Percentiles rank a stretch among this genome's conserved stretches.
phyloP scores from a whole-genome alignment of 1,140 invertebrate species.

The Drosophila jambulina region DNA sequence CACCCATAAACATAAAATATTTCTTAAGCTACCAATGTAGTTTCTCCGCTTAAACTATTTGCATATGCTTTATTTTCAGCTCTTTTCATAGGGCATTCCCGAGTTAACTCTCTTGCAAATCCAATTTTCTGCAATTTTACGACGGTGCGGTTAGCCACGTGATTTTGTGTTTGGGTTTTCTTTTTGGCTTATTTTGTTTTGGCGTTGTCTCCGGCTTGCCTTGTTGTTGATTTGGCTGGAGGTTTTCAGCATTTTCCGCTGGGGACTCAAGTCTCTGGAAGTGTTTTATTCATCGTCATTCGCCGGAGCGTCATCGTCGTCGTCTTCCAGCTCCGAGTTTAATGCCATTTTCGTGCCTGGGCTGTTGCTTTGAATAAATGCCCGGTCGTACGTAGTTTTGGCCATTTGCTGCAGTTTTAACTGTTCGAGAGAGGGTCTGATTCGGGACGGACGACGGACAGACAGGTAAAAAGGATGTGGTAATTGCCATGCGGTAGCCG shows the following conservation, averaged over 20 bases:
- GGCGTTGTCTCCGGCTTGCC: conserved; percentile 32
- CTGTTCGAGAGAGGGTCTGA: conserved; percentile 19
- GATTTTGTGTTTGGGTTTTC: conserved; percentile 58
- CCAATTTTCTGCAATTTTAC: conserved; percentile 37
- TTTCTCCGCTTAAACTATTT: neutral
- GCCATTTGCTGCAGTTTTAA: conserved; percentile 28
- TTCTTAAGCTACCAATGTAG: no score
- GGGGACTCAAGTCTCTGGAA: conserved; percentile 21
- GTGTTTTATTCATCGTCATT: conserved; percentile 64
- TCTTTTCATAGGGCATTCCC: conserved; percentile 14
- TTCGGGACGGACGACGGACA: neutral
- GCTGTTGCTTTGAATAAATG: conserved; percentile 50
- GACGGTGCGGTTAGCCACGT: conserved; percentile 58
- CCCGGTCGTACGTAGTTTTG: conserved; percentile 21
- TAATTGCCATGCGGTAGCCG: conserved; percentile 47
- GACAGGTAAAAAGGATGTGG: conserved; percentile 38
- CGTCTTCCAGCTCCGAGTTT: conserved; percentile 45
- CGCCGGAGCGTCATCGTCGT: conserved; percentile 42
- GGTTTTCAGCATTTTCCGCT: conserved; percentile 43
- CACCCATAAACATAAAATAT: neutral
- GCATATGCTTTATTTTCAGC: neutral
- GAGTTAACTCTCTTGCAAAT: neutral
- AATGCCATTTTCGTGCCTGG: conserved; percentile 77
- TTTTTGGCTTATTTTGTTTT: conserved; percentile 38
- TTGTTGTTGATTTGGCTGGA: conserved; percentile 25